These are phyloP conservation scores for Urosaurus nigricauda DNA, from an alignment of 2,797 vertebrate species.

Conservation along the genomic window DNA sequence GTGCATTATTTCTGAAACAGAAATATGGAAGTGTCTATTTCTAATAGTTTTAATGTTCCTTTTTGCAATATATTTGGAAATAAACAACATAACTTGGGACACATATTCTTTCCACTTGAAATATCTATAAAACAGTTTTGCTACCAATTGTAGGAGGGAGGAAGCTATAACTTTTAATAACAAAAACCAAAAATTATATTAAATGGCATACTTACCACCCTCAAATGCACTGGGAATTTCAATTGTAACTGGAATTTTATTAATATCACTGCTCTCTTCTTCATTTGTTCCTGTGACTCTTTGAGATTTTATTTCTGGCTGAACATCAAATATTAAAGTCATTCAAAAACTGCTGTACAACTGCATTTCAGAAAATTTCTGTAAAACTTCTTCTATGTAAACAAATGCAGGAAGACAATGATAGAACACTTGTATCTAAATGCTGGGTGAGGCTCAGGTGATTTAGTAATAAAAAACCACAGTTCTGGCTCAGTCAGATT, in stretches of 20 bases:
- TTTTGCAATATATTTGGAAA: neutral
- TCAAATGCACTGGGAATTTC: conserved; percentile 21
- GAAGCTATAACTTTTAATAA: neutral
- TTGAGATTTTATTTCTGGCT: conserved; percentile 52
- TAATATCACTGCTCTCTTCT: neutral
- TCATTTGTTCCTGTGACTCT: neutral
- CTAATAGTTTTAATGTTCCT: neutral
- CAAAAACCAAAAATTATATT: neutral
- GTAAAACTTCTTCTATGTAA: neutral
- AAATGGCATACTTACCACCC: conserved; percentile 26
- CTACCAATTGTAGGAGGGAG: neutral
- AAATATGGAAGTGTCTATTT: neutral
- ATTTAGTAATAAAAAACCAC: no score
- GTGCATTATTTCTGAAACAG: neutral
- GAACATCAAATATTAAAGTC: conserved; percentile 21
- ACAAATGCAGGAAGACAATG: no score
- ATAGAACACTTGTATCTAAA: no score
- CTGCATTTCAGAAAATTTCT: conserved; percentile 14
- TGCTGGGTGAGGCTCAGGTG: no score
- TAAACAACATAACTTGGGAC: neutral
- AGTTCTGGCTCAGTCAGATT: no score
- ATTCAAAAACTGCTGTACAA: conserved; percentile 5
- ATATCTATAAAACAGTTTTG: neutral
- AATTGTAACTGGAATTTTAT: conserved; percentile 24
- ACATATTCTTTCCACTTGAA: neutral